A percentile compares a stretch with the other conserved stretches of the same genome.
Evolutionary conservation across 2,797 vertebrate genomes (phyloP).

Genomic region (Delichon dasypus): DNA sequence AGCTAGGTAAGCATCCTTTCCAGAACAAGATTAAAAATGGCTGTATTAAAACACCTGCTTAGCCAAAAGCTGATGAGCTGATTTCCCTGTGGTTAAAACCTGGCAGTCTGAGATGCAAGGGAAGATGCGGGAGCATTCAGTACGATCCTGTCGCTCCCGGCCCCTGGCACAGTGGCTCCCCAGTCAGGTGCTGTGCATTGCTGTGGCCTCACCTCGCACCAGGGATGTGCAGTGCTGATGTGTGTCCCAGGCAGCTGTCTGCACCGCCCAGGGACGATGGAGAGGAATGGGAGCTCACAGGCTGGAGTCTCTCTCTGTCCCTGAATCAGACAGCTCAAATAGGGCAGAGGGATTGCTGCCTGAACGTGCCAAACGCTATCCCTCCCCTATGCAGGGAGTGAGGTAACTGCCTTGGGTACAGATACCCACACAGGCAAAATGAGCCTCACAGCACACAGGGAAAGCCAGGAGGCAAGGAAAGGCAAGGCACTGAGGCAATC

Average conservation of each 20-base stretch:
- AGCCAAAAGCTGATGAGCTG: not conserved
- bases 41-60: not conserved
- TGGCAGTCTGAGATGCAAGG: not conserved
- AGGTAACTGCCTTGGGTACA: not conserved
- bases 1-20: not conserved
- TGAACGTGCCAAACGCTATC: not conserved
- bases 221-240: not conserved
- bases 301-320: not conserved
- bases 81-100: not conserved
- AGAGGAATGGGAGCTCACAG: not conserved
- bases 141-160: not conserved
- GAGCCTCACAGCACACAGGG: not conserved
- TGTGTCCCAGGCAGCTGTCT: not conserved
- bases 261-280: not conserved
- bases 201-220: not conserved
- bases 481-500: not conserved
- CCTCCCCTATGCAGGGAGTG: rapidly evolving
- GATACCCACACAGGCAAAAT: rapidly evolving
- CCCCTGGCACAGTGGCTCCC: not conserved
- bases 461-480: not conserved
- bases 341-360: not conserved
- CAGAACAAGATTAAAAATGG: not conserved
- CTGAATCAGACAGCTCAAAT: not conserved
- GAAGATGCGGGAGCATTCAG: not conserved
- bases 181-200: not conserved